Conservation (phyloP, 1,140 invertebrate species). For the Solenopsis invicta region DNA sequence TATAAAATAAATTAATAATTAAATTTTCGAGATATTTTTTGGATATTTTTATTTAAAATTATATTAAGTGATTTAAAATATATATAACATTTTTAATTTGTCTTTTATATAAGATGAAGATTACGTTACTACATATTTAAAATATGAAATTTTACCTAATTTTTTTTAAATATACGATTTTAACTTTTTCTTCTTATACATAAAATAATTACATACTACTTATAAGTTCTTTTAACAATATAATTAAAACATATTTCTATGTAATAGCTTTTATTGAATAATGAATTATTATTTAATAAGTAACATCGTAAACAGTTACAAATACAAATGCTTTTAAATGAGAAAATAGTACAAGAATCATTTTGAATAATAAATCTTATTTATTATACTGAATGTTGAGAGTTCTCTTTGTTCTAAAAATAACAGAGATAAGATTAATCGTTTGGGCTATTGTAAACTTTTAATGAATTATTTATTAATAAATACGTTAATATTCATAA, state of each 20-base stretch:
- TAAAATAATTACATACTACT: not conserved
- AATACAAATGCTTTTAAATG: slow-evolving; percentile 50
- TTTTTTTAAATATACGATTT: not conserved
- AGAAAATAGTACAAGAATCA: slow-evolving; percentile 69
- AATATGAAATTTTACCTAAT: not conserved
- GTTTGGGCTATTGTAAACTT: slow-evolving; percentile 12
- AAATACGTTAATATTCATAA: slow-evolving; percentile 2
- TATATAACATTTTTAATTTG: no score
- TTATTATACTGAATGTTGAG: slow-evolving; percentile 62
- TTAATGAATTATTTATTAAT: slow-evolving; percentile 41
- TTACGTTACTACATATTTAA: not conserved
- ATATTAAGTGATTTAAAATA: no score
- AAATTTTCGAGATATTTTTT: no score
- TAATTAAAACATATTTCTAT: not conserved
- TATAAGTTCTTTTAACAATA: not conserved
- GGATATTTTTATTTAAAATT: not conserved
- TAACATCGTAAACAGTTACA: slow-evolving; percentile 47
- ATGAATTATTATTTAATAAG: slow-evolving; percentile 58
- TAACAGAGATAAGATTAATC: slow-evolving; percentile 34
- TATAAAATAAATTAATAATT: no score
- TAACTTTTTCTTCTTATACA: not conserved
- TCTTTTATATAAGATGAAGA: no score
- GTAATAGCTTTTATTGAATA: not conserved
- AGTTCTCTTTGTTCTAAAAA: slow-evolving; percentile 55
- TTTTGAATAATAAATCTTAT: slow-evolving; percentile 45